phyloP scores from a whole-genome alignment of 1,140 invertebrate species.

The Drosophila melanica region DNA sequence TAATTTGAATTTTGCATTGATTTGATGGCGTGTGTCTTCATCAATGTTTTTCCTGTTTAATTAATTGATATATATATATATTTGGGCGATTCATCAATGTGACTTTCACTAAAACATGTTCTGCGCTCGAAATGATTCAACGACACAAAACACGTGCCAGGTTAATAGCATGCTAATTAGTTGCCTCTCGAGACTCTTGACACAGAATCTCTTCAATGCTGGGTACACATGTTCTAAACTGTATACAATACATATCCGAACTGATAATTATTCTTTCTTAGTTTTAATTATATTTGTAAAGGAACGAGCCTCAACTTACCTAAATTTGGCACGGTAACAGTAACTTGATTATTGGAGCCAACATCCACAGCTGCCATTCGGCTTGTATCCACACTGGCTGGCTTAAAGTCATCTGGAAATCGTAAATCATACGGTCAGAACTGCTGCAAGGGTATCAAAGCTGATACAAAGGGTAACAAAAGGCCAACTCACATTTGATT shows the following conservation, averaged over 20 bases:
- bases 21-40: constrained; percentile 6
- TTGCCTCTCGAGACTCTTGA: background rate
- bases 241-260: no score
- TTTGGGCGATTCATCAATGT: constrained; percentile 21
- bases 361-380: constrained; percentile 96
- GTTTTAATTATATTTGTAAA: no score
- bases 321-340: constrained; percentile 96
- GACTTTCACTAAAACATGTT: constrained; percentile 20
- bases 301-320: constrained; percentile 83
- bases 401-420: constrained; percentile 97
- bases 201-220: background rate
- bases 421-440: constrained; percentile 18
- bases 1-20: constrained; percentile 7
- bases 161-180: constrained; percentile 9
- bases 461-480: no score
- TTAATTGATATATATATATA: background rate
- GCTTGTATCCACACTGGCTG: constrained; percentile 96
- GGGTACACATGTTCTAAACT: no score
- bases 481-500: constrained; percentile 90
- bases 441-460: no score
- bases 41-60: constrained; percentile 13
- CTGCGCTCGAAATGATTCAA: background rate
- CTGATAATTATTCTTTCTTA: no score
- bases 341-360: constrained; percentile 93
- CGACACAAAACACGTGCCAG: background rate